A percentile compares a stretch with the other conserved stretches of the same genome.
phyloP scores from a whole-genome alignment of 2,888 invertebrate species.

The Petrolisthes manimaculis region DNA sequence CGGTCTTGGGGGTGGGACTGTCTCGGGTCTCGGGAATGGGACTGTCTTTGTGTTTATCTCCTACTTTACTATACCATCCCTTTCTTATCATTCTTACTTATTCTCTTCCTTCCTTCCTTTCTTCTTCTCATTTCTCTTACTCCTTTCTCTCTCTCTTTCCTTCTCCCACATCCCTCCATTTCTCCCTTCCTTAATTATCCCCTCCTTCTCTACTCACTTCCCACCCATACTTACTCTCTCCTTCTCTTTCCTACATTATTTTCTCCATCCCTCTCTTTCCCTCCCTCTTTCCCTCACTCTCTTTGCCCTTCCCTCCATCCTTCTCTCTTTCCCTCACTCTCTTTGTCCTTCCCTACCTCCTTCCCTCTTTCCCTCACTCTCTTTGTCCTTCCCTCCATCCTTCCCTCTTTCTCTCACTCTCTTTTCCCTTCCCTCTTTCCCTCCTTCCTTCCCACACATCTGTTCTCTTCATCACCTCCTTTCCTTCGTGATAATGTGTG shows the following conservation, averaged over 20 bases:
- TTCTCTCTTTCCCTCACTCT: background rate
- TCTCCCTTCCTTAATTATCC: background rate
- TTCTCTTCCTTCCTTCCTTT: background rate
- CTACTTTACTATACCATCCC: too few relatives aligned
- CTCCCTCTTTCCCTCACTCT: background rate
- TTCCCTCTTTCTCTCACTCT: background rate
- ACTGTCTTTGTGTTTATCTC: too few relatives aligned
- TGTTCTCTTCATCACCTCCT: background rate
- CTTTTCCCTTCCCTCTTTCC: constrained; percentile 11
- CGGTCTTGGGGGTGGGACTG: too few relatives aligned
- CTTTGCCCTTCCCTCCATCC: background rate
- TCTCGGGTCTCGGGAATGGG: too few relatives aligned
- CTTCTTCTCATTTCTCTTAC: background rate
- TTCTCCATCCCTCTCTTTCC: background rate
- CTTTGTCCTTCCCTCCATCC: background rate
- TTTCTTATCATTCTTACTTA: background rate
- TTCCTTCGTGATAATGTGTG: background rate
- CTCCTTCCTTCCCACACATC: background rate
- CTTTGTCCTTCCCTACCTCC: background rate
- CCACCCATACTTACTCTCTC: constrained; percentile 9
- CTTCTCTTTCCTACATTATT: constrained; percentile 7
- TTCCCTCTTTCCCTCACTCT: background rate
- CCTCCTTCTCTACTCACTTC: background rate
- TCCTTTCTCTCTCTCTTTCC: background rate
- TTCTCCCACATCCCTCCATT: background rate